Evolutionary conservation across 2,888 invertebrate genomes (phyloP), one percentile per base, ranked within the genome.

Genomic region (Drosophila subquinaria): DNA sequence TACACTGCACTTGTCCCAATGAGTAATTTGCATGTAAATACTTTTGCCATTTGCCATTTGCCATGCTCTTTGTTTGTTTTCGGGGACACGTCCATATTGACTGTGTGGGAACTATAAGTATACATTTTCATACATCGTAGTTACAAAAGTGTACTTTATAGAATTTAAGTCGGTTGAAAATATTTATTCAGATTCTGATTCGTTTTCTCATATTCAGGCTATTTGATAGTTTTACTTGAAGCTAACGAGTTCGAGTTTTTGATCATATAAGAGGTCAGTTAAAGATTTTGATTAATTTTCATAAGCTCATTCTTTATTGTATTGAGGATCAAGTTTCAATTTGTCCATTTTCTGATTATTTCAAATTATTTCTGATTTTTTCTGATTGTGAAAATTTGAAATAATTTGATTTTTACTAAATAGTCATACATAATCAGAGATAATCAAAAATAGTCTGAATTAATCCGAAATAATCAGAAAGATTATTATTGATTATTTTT

Each of bases 11-110:
- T 79, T 70, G 72, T 64, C 67, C 67, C 81, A 82, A 87, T 84
- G 85, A 84, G 75, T 78, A 85, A 85, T 85, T 85, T 85, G 69
- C 89, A 85, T 85, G 81, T 83, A 86, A 84, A 88, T 88, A 82
- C 80, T 73, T 68, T 79, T 88, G 79, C 79, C 64, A 63, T 68
- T 79, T 88, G 79, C 79, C 64, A 63, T 74, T 76, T 61, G 35
- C 10, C 35, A 45, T 70, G 60, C 75, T 15, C 76, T 65, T 65
- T 74, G 61, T 62, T 56, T 57, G 62, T 6, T 35, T 36, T 51
- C 5, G 9, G 11, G 8, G 40, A 11, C 8, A 36, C n/a, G 30
- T 64, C 48, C 40, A 42, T 33, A 48, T 33, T 20, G 59, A 64
- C 33, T 72, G 40, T 48, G 20, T 20, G 15, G 20, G 4, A 36